Conservation (phyloP, 2,888 invertebrate genomes). For the Ditula angustiorana region DNA sequence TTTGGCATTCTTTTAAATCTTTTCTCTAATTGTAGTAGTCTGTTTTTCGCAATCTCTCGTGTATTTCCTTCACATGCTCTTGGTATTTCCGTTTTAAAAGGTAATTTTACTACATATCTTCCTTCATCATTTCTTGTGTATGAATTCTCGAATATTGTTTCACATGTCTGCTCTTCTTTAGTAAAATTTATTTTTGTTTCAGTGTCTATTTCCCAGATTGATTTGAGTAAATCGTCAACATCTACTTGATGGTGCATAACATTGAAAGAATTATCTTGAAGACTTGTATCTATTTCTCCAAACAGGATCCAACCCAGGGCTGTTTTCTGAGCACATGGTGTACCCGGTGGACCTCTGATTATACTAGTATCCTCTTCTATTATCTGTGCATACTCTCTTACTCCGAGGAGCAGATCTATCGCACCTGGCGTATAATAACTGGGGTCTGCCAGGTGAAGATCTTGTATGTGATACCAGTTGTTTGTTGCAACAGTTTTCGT, state of each 20-base stretch:
- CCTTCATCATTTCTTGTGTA: slow-evolving; percentile 17
- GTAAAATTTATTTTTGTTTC: slow-evolving; percentile 4
- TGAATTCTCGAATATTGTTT: slow-evolving; percentile 12
- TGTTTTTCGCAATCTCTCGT: slow-evolving; percentile 12
- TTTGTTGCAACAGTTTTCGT: slow-evolving; percentile 1
- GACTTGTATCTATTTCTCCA: slow-evolving; percentile 3
- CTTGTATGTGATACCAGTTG: slow-evolving; percentile 9
- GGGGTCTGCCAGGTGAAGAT: slow-evolving; percentile 17
- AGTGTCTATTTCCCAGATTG: slow-evolving; percentile 15
- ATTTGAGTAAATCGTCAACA: slow-evolving; percentile 2
- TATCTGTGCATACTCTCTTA: slow-evolving; percentile 11
- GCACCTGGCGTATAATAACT: slow-evolving; percentile 19
- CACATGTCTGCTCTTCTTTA: slow-evolving; percentile 6
- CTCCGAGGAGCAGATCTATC: slow-evolving; percentile 12
- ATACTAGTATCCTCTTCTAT: slow-evolving; percentile 5
- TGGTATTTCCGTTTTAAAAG: slow-evolving; percentile 6
- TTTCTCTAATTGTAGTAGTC: slow-evolving; percentile 22
- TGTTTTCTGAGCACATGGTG: slow-evolving; percentile 15
- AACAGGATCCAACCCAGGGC: slow-evolving; percentile 14
- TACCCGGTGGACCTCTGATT: slow-evolving; percentile 19
- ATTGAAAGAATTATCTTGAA: neutral
- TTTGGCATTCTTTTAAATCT: slow-evolving; percentile 10
- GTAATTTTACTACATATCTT: slow-evolving; percentile 23
- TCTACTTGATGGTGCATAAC: slow-evolving; percentile 9
- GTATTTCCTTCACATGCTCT: slow-evolving; percentile 15